Percentiles rank a stretch among this genome's conserved stretches.
Conservation (phyloP, 1,140 invertebrate species). For the Neodiprion virginianus region DNA sequence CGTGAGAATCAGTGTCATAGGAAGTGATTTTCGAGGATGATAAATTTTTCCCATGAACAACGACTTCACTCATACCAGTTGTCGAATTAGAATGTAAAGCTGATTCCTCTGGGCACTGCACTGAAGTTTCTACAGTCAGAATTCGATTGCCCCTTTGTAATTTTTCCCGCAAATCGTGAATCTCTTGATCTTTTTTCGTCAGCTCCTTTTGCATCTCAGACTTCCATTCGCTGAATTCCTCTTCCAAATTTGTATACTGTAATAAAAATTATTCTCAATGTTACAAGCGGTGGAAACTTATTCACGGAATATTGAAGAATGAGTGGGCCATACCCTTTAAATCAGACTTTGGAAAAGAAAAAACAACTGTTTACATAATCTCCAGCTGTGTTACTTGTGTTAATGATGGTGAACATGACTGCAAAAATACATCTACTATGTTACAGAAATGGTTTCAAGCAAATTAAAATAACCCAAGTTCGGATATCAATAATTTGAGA, state of each 20-base stretch:
- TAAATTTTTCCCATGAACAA: neutral
- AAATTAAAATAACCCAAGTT: too few relatives aligned
- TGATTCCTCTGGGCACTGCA: constrained; percentile 42
- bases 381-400: too few relatives aligned
- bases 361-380: too few relatives aligned
- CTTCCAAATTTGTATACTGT: constrained; percentile 75
- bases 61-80: neutral
- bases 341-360: too few relatives aligned
- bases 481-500: too few relatives aligned
- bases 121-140: constrained; percentile 35
- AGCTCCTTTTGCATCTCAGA: constrained; percentile 57
- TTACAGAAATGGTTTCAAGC: too few relatives aligned
- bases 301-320: too few relatives aligned
- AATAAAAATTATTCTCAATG: constrained; percentile 16
- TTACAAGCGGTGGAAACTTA: neutral
- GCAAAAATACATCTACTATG: too few relatives aligned
- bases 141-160: constrained; percentile 35
- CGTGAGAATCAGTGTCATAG: neutral
- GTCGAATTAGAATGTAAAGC: neutral
- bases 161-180: constrained; percentile 62
- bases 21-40: neutral
- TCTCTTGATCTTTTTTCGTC: constrained; percentile 63
- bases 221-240: constrained; percentile 70
- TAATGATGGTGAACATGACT: too few relatives aligned
- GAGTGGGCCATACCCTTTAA: too few relatives aligned